A percentile compares a stretch with the other conserved stretches of the same genome.
phyloP scores from a whole-genome alignment of 2,113 vertebrate species.

The Lethenteron reissneri region DNA sequence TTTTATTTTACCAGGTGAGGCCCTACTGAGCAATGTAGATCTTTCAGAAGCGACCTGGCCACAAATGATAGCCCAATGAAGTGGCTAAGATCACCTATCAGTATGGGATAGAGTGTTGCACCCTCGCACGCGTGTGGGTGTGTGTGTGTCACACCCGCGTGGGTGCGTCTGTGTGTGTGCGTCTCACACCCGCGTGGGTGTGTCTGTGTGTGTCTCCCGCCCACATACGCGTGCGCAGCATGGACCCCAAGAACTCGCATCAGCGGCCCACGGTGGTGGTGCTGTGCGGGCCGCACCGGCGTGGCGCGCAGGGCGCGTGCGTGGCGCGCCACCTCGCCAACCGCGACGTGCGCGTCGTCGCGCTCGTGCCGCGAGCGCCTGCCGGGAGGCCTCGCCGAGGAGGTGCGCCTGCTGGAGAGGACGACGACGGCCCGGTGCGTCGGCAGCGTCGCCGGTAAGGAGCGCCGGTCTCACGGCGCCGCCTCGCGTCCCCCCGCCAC shows the following conservation, averaged over 20 bases:
- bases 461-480: no score
- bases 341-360: slow-evolving; percentile 73
- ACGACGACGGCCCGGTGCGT: not conserved
- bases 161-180: no score
- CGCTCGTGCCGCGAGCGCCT: slow-evolving; percentile 91
- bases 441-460: not conserved
- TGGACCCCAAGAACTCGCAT: slow-evolving; percentile 89
- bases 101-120: no score
- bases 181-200: not conserved
- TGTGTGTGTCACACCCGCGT: no score
- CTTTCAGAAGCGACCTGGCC: no score
- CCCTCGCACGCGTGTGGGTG: no score
- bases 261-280: slow-evolving; percentile 75
- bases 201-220: not conserved
- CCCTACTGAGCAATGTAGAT: no score
- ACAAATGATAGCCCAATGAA: no score
- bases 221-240: slow-evolving; percentile 26
- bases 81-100: no score
- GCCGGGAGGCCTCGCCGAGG: slow-evolving; percentile 54
- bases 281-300: slow-evolving; percentile 74
- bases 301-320: slow-evolving; percentile 92
- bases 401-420: slow-evolving; percentile 49
- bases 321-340: slow-evolving; percentile 86
- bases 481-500: no score
- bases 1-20: no score